These are phyloP conservation scores for Turnix velox DNA, from an alignment of 2,113 vertebrate species.

Conservation along the genomic window DNA sequence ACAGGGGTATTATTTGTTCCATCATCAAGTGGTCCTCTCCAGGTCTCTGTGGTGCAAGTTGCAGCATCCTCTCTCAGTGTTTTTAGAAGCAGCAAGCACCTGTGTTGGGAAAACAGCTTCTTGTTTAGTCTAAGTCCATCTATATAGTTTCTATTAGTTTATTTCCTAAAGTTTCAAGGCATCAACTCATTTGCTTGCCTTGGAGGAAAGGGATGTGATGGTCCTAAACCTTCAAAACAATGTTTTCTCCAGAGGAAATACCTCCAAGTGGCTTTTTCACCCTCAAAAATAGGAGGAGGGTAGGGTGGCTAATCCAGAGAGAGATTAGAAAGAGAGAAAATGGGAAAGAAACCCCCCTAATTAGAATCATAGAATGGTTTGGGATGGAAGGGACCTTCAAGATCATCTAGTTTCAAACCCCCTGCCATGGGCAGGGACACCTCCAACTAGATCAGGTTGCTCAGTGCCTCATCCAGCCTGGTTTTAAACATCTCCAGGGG, in stretches of 20 bases:
- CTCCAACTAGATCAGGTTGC: too few species aligned
- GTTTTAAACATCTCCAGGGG: too few species aligned
- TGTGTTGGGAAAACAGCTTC: not conserved
- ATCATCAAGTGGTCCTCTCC: rapidly evolving
- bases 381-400: too few species aligned
- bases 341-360: too few species aligned
- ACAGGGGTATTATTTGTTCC: not conserved
- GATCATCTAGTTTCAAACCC: too few species aligned
- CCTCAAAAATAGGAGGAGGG: not conserved
- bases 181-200: not conserved
- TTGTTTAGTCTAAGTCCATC: not conserved
- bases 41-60: not conserved
- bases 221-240: not conserved
- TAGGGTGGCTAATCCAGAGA: not conserved
- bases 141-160: not conserved
- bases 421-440: too few species aligned
- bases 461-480: too few species aligned
- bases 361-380: too few species aligned
- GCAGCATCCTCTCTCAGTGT: not conserved
- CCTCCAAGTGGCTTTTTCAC: not conserved
- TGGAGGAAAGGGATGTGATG: rapidly evolving
- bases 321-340: too few species aligned
- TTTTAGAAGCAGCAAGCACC: rapidly evolving
- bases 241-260: not conserved
- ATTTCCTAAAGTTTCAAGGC: not conserved